phyloP scores from a whole-genome alignment of 2,888 invertebrate genomes.

The Melipona beecheii region DNA sequence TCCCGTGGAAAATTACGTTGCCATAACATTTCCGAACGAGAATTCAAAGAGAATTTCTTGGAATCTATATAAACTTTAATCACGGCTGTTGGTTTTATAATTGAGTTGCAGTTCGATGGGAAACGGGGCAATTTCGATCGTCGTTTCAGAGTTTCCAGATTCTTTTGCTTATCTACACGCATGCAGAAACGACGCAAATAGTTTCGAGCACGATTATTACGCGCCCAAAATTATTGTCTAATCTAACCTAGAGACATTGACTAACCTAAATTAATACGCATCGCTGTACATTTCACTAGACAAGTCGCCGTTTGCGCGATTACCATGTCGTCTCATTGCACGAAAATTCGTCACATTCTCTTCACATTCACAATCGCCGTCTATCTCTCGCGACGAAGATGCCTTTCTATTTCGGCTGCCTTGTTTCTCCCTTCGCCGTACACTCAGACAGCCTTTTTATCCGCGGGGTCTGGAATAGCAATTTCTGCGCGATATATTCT shows the following conservation, averaged over 20 bases:
- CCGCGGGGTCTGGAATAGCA: neutral
- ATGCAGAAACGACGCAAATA: neutral
- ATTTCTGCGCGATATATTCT: constrained; percentile 25
- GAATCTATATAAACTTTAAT: neutral
- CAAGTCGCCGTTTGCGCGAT: neutral
- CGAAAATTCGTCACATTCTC: neutral
- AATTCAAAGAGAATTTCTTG: neutral
- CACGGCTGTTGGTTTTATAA: neutral
- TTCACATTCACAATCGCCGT: neutral
- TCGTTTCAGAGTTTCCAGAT: neutral
- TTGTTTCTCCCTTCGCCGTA: neutral
- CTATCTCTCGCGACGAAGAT: neutral
- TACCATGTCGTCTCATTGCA: neutral
- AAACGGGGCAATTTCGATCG: neutral
- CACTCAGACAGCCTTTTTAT: constrained; percentile 21
- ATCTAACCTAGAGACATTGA: too few species aligned
- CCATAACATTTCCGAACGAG: neutral
- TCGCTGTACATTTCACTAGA: constrained; percentile 1
- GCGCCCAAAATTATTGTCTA: constrained; percentile 23
- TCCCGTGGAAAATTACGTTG: neutral
- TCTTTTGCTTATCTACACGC: constrained; percentile 27
- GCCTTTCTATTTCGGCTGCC: neutral
- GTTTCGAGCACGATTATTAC: constrained; percentile 3
- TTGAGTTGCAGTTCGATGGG: neutral
- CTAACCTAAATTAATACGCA: constrained; percentile 52